phyloP scores from a whole-genome alignment of 2,113 vertebrate genomes.

The Chaetura pelagica region DNA sequence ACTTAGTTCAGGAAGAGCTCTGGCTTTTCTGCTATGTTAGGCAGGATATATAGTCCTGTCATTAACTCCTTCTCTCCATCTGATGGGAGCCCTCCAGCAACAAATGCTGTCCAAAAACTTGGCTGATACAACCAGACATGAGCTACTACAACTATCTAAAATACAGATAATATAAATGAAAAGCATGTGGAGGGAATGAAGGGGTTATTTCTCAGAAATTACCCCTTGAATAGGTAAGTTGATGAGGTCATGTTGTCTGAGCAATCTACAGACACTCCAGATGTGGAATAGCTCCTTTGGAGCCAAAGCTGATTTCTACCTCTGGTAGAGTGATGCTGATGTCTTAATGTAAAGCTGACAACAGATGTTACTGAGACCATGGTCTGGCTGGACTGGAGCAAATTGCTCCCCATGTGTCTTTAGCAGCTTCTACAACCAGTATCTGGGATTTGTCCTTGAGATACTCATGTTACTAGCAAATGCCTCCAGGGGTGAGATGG shows the following conservation, averaged over 20 bases:
- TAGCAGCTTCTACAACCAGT: background rate
- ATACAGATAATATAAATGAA: background rate
- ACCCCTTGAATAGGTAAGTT: background rate
- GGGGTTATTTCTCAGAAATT: conserved; percentile 3
- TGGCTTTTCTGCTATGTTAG: background rate
- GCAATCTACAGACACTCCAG: background rate
- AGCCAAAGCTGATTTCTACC: conserved; percentile 2
- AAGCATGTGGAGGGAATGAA: background rate
- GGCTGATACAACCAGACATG: background rate
- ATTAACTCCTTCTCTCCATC: background rate
- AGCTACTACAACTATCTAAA: background rate
- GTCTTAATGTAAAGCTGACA: conserved; percentile 46
- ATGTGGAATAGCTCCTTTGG: background rate
- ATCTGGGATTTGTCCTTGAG: background rate
- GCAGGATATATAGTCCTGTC: background rate
- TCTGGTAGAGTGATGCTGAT: background rate
- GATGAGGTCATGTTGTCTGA: background rate
- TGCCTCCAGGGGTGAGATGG: background rate
- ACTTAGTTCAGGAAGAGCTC: background rate
- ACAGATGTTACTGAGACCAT: conserved; percentile 16
- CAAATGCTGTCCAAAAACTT: background rate
- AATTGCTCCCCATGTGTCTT: background rate
- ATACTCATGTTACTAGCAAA: background rate
- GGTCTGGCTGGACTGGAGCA: background rate
- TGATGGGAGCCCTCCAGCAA: background rate